Evolutionary conservation across 1,140 invertebrate species (phyloP).

Genomic region (Camponotus pennsylvanicus): DNA sequence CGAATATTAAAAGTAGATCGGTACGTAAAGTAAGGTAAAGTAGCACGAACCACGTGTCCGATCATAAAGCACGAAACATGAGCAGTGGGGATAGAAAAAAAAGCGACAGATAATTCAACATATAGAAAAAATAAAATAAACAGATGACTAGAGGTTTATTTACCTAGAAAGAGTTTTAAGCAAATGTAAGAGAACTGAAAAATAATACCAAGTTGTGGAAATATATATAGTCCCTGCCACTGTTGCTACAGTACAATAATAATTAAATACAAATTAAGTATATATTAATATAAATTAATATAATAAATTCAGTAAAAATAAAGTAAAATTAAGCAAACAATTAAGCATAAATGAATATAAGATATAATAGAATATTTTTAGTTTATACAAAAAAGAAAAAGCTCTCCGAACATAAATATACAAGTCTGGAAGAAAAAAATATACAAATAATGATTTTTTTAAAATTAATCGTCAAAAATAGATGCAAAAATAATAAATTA

Average conservation of each 20-base stretch:
- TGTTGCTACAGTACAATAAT: no score
- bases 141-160: conserved; percentile 24
- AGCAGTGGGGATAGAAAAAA: conserved; percentile 7
- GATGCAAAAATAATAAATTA: not conserved
- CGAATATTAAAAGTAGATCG: conserved; percentile 51
- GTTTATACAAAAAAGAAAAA: not conserved
- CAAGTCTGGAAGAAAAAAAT: not conserved
- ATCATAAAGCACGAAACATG: conserved; percentile 23
- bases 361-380: not conserved
- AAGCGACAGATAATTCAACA: conserved; percentile 15
- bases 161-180: not conserved
- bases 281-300: no score
- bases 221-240: not conserved
- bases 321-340: not conserved
- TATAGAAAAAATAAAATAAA: conserved; percentile 31
- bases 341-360: conserved; percentile 8
- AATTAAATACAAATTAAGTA: no score
- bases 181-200: not conserved
- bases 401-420: not conserved
- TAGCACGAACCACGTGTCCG: conserved; percentile 52
- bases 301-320: no score
- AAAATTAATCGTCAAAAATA: not conserved
- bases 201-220: not conserved
- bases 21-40: conserved; percentile 28
- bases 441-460: not conserved